Percentiles rank a stretch among this genome's conserved stretches.
phyloP scores from a whole-genome alignment of 2,113 vertebrate species.

The Ctenodactylus gundi region DNA sequence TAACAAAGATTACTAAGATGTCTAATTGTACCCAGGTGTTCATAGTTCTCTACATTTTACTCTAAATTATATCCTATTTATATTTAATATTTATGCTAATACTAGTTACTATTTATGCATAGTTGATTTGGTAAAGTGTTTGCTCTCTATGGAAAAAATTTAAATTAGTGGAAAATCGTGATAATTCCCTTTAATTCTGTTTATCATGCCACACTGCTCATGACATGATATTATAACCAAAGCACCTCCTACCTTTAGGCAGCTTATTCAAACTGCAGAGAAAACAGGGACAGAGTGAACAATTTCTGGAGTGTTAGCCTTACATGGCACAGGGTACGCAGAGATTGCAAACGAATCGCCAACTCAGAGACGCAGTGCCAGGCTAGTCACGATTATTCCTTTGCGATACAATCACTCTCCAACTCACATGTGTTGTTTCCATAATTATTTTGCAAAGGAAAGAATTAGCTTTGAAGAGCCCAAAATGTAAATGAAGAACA shows the following conservation, averaged over 20 bases:
- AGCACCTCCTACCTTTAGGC: background rate
- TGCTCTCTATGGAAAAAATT: slow-evolving; percentile 48
- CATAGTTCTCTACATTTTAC: slow-evolving; percentile 49
- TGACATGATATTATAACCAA: slow-evolving; percentile 48
- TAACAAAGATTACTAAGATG: slow-evolving; percentile 54
- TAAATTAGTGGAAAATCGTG: slow-evolving; percentile 62
- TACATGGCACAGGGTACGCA: background rate
- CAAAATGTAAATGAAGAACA: no score
- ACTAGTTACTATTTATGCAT: slow-evolving; percentile 49
- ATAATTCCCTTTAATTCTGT: slow-evolving; percentile 67
- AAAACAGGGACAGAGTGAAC: background rate
- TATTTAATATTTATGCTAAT: slow-evolving; percentile 72
- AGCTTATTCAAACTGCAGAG: slow-evolving; percentile 19
- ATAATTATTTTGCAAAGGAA: background rate
- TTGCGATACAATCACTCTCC: background rate
- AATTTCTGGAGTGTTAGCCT: background rate
- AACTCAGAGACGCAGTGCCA: background rate
- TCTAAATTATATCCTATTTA: slow-evolving; percentile 66
- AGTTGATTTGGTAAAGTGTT: slow-evolving; percentile 61
- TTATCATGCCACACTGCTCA: slow-evolving; percentile 44
- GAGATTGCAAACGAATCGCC: background rate
- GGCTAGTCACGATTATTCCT: background rate
- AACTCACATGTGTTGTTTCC: background rate
- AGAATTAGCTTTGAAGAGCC: no score
- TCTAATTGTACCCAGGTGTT: slow-evolving; percentile 66